Base-by-base conservation (phyloP, 2,797 vertebrate species). In the Nannoperca obscura region DNA sequence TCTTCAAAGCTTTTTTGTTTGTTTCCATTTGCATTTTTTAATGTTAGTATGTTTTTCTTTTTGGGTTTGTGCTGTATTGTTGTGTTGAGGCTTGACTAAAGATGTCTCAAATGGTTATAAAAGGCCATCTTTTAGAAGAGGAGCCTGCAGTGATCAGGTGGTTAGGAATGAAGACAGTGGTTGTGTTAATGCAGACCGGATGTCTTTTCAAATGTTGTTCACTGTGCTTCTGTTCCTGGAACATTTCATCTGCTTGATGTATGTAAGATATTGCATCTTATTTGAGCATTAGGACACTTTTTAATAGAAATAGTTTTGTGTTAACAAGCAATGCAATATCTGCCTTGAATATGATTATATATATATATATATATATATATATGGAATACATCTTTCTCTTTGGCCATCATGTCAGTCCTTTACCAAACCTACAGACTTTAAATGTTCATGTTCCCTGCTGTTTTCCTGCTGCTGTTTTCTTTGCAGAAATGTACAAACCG, bases 401-500 rank as follows among this genome's bases (percentile, higher is more conserved):
- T 66, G 15, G 15, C 32, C 5, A 10, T 65, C 36, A 22, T 10
- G 3, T 44, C 44, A 64, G 22, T 14, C 44, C 9, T 57, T 54
- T 58, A 24, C 5, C 49, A 50, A 17, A 38, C 17, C 14, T 62
- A 11, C 20, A 53, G 6, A 44, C 12, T 22, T 53, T 3, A 24
- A 13, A 17, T 22, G 1, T 53, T 79, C 5, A 11, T 42, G 11
- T 36, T 71, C 15, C 8, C 5, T 61, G 22, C 34, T 84, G 7
- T 63, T 62, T 68, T 61, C 20, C 8, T 59, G 15, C 32, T 85
- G n/a, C 38, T 82, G 2, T 75, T 52, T 78, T 85, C 12, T 40
- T 38, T 38, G 60, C 49, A 99, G 97, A 98, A 81, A 70, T 98
- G 64, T 98, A 97, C 93, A 97, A 97, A 79, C 97, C 97, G n/a